Evolutionary conservation across 2,888 invertebrate species (phyloP).

Genomic region (Eupsilia transversa): DNA sequence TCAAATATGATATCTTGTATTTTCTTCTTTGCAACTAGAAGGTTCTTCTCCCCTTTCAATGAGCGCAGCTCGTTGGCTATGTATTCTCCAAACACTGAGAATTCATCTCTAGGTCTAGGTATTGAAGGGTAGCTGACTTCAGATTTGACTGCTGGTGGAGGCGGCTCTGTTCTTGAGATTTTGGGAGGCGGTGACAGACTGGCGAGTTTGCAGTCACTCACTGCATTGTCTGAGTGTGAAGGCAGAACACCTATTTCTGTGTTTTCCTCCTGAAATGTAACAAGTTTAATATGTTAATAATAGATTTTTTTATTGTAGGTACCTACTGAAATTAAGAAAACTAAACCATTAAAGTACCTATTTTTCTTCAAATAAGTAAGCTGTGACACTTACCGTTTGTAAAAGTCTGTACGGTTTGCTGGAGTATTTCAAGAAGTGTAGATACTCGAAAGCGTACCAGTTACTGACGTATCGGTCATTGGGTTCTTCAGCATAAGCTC

Average conservation of each 20-base stretch:
- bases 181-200: slow-evolving; percentile 79
- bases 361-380: not conserved
- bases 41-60: slow-evolving; percentile 89
- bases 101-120: slow-evolving; percentile 86
- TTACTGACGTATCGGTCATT: slow-evolving; percentile 89
- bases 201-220: slow-evolving; percentile 76
- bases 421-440: slow-evolving; percentile 91
- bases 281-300: slow-evolving; percentile 8
- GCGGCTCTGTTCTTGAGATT: slow-evolving; percentile 75
- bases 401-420: slow-evolving; percentile 86
- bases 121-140: slow-evolving; percentile 72
- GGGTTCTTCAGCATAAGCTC: slow-evolving; percentile 87
- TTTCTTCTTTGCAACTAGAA: slow-evolving; percentile 90
- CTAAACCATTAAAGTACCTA: not conserved
- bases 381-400: slow-evolving; percentile 73
- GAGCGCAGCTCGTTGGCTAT: slow-evolving; percentile 91
- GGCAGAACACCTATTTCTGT: slow-evolving; percentile 72
- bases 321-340: not conserved
- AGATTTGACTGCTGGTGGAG: slow-evolving; percentile 69
- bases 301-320: not conserved
- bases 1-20: slow-evolving; percentile 91
- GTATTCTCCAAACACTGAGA: slow-evolving; percentile 91
- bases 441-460: slow-evolving; percentile 91
- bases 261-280: slow-evolving; percentile 79
- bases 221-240: slow-evolving; percentile 72